A percentile compares a stretch with the other conserved stretches of the same genome.
These are phyloP conservation scores for Syndactyla subalaris DNA, from an alignment of 2,797 vertebrate genomes.

Conservation along the genomic window DNA sequence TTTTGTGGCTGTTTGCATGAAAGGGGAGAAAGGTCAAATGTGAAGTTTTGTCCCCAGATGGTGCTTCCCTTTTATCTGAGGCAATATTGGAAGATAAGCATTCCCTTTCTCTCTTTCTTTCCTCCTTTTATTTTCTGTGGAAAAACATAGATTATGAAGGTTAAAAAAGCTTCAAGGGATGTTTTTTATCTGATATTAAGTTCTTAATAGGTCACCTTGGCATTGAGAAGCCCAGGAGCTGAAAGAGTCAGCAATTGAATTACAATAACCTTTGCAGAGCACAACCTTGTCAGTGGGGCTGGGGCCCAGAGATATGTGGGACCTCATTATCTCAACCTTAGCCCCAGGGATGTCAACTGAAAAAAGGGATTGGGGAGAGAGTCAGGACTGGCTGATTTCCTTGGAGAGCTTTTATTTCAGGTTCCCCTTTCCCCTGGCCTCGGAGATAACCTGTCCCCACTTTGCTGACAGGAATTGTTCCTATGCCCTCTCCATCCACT, in stretches of 20 bases:
- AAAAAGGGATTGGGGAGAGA: neutral
- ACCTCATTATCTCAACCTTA: constrained; percentile 27
- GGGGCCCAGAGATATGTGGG: constrained; percentile 31
- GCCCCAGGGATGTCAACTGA: constrained; percentile 12
- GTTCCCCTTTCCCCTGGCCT: neutral
- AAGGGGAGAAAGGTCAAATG: constrained; percentile 23
- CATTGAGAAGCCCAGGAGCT: constrained; percentile 51
- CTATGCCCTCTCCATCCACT: fast-evolving
- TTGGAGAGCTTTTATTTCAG: neutral
- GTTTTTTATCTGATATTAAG: constrained; percentile 76
- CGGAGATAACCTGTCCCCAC: neutral
- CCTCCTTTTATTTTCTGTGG: constrained; percentile 13
- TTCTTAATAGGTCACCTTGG: constrained; percentile 80
- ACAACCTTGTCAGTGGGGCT: constrained; percentile 1
- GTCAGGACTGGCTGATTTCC: neutral
- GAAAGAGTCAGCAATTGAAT: constrained; percentile 42
- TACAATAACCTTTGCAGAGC: constrained; percentile 52
- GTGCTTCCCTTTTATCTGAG: constrained; percentile 72
- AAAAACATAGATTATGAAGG: constrained; percentile 80
- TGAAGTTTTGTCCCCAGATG: constrained; percentile 68
- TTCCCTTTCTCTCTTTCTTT: neutral
- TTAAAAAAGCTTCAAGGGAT: constrained; percentile 64
- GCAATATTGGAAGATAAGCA: constrained; percentile 44
- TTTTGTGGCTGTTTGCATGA: neutral
- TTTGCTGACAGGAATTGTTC: neutral